Evolutionary conservation across 2,888 invertebrate genomes (phyloP).

Genomic region (Melolontha melolontha): DNA sequence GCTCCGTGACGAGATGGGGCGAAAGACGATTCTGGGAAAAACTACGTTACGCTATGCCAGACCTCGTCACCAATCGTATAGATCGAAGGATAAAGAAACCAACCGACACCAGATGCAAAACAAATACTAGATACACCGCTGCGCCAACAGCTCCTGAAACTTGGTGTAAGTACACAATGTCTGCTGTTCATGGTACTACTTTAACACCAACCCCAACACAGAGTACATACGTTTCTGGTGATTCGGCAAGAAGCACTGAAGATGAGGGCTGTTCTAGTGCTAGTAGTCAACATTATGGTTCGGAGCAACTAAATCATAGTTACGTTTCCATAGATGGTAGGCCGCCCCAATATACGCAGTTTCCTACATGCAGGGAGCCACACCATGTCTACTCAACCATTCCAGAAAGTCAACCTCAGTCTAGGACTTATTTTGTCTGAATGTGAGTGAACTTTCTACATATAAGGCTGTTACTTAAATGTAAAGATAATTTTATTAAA

Average conservation of each 20-base stretch:
- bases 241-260: constrained; percentile 67
- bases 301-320: constrained; percentile 75
- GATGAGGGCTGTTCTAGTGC: constrained; percentile 69
- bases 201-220: constrained; percentile 72
- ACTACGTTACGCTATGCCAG: constrained; percentile 81
- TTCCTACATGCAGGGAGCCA: constrained; percentile 56
- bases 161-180: constrained; percentile 77
- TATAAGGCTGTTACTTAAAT: constrained; percentile 52
- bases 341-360: constrained; percentile 63
- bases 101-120: constrained; percentile 71
- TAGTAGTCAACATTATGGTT: constrained; percentile 73
- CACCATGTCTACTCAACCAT: constrained; percentile 66
- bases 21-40: constrained; percentile 90
- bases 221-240: constrained; percentile 72
- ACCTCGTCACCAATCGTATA: constrained; percentile 72
- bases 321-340: constrained; percentile 75
- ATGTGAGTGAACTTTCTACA: constrained; percentile 40
- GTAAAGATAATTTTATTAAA: background rate
- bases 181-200: constrained; percentile 68
- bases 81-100: constrained; percentile 69
- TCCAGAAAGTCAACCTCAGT: constrained; percentile 63
- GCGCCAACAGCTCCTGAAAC: constrained; percentile 79
- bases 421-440: constrained; percentile 66
- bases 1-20: constrained; percentile 78
- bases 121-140: constrained; percentile 75